Base-by-base conservation (phyloP, 1,140 invertebrate species). In the Agrypnia vestita region DNA sequence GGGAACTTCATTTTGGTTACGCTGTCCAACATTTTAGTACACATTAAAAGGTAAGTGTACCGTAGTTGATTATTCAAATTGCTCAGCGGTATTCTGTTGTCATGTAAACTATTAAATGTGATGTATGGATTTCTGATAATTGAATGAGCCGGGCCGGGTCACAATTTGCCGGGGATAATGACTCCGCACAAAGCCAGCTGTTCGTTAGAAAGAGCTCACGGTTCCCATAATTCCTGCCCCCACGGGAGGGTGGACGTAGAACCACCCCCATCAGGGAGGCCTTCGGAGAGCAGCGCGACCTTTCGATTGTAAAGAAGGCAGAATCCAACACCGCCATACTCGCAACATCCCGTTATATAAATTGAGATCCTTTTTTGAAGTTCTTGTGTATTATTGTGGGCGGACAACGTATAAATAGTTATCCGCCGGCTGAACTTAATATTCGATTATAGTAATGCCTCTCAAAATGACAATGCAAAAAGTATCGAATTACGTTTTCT, bases 61-160 rank as follows among this genome's bases (percentile, higher is more conserved):
- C 6, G 25, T 43, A 64, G 25, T 64, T 25, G 61, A 64, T 64
- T 19, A 64, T 64, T 10, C n/a, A 25, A 64, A 64, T 64, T 64
- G 61, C 35, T 64, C 35, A n/a, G 25, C 13, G 61, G 61, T n/a
- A 25, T 64, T 64, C 61, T 13, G 61, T 64, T 64, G 61, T 64
- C 12, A 64, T 44, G 61, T 0, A 25, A 64, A 64, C 61, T 64
- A 64, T 64, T 43, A 64, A 64, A 17, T 43, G 10, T 64, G 21
- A 64, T 25, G 35, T 11, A 64, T 64, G 35, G 21, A 44, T 64
- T 43, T 64, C 17, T 64, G 61, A 43, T 64, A 64, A 64, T 64
- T 35, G 61, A 64, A 64, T 35, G 9, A 64, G 21, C 25, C 10
- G 25, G 35, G 11, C 61, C 3, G 59, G 25, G 19, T 62, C 19